Base-by-base conservation (phyloP, 2,797 vertebrate genomes). In the Acanthurus leucopareius region DNA sequence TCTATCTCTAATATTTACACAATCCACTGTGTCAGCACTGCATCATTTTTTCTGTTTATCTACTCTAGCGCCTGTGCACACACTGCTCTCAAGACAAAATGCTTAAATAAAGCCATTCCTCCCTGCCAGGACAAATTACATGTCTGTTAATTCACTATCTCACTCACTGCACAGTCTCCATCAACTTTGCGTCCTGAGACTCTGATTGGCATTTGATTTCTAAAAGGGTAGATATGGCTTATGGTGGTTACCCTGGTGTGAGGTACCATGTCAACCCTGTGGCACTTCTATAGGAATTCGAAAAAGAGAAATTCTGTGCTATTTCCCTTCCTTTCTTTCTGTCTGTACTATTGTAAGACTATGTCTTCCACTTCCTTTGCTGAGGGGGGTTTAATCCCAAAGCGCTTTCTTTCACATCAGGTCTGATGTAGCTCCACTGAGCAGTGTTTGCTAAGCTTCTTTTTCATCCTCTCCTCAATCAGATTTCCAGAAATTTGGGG, bases 401-500 rank as follows among this genome's bases (percentile, higher is more conserved):
- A 77, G 71, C 63, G 9, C 73, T 73, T 66, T 72, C 60, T 60
- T 71, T 90, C 83, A 82, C 77, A 86, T 88, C 80, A 61, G 73
- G 86, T 89, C 65, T 80, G 73, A 90, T 88, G 65, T 68, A 53
- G 69, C 56, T 75, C 67, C 60, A 32, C 25, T 72, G 63, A 64
- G 64, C 73, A 80, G 59, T 65, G 61, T 56, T 83, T 68, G 64
- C 77, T 89, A 89, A 89, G 86, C 70, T 80, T 76, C 72, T 80
- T 85, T 87, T 85, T 88, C 71, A 86, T 80, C 82, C 71, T 65
- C 51, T 74, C 28, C 77, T 84, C 69, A 87, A 76, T 69, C 82
- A 75, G 85, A 85, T 85, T 89, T 69, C 62, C 51, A 59, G 62
- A 88, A 85, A 89, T 76, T 72, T 90, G 69, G 87, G 74, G 77